Evolutionary conservation across 2,797 vertebrate genomes (phyloP).

Genomic region (Petrocephalus sullivani): DNA sequence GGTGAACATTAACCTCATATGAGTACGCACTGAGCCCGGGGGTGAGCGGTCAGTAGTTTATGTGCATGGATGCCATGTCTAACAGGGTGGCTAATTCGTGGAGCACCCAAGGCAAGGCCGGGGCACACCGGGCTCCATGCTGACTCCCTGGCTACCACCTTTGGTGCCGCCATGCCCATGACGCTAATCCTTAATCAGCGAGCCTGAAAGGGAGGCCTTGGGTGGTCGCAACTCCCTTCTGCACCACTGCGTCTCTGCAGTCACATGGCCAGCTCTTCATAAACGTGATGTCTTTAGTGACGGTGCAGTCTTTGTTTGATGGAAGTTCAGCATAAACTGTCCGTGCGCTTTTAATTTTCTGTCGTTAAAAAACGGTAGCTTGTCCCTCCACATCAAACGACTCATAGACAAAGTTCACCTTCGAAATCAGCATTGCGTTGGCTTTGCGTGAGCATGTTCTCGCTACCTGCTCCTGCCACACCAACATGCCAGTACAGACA

Average conservation of each 20-base stretch:
- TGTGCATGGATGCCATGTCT: background rate
- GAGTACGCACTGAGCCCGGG: background rate
- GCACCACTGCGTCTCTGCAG: background rate
- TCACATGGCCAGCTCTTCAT: background rate
- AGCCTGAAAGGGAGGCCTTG: constrained; percentile 39
- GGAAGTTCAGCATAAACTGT: background rate
- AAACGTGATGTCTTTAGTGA: background rate
- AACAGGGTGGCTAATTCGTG: background rate
- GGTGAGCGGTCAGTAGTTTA: background rate
- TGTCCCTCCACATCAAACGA: background rate
- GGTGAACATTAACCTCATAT: background rate
- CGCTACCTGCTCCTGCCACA: background rate
- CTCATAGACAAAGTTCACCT: background rate
- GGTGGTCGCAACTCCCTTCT: constrained; percentile 25
- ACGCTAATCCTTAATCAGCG: constrained; percentile 52
- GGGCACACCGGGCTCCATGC: background rate
- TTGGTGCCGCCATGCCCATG: background rate
- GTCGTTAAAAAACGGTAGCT: background rate
- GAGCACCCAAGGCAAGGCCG: background rate
- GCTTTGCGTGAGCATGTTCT: background rate
- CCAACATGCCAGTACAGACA: constrained; percentile 31
- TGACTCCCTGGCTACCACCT: constrained; percentile 1
- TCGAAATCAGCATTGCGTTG: background rate
- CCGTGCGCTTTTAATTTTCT: background rate
- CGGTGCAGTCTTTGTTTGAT: background rate